phyloP scores from a whole-genome alignment of 2,888 invertebrate species.

The Enchytraeus crypticus region DNA sequence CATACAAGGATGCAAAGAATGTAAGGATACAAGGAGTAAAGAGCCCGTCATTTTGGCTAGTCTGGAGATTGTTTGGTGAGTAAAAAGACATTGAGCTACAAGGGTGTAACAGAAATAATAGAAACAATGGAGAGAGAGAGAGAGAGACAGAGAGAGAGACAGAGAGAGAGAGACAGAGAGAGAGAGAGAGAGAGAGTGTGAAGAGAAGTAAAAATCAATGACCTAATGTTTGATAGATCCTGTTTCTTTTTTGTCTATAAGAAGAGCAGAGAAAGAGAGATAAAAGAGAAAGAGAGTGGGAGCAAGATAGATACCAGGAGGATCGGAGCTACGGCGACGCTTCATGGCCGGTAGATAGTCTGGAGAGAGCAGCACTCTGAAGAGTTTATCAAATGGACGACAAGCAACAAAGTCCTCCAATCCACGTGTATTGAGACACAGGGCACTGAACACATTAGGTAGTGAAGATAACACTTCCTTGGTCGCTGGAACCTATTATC shows the following conservation, averaged over 20 bases:
- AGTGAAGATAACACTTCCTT: conserved; percentile 64
- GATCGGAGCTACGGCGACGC: conserved; percentile 66
- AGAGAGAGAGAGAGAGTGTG: too few relatives aligned
- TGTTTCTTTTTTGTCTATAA: background rate
- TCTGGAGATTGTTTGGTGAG: too few relatives aligned
- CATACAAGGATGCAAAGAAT: too few relatives aligned
- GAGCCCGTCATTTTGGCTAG: too few relatives aligned
- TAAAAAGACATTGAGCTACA: too few relatives aligned
- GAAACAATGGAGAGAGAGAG: too few relatives aligned
- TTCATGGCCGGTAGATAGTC: conserved; percentile 78
- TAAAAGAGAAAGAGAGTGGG: background rate
- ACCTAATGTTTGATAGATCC: background rate
- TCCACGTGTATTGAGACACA: conserved; percentile 74
- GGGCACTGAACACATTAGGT: conserved; percentile 72
- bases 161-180: too few relatives aligned
- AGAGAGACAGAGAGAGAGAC: too few relatives aligned
- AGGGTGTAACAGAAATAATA: too few relatives aligned
- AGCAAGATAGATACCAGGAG: conserved; percentile 38
- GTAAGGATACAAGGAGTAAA: too few relatives aligned
- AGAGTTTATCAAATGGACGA: conserved; percentile 68
- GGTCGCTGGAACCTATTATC: conserved; percentile 52
- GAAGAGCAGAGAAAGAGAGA: background rate
- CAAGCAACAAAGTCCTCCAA: conserved; percentile 68
- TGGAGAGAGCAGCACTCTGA: conserved; percentile 64
- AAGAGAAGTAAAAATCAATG: background rate